These are phyloP conservation scores for Megaleporinus macrocephalus DNA, from an alignment of 2,113 vertebrate species.

Conservation along the genomic window DNA sequence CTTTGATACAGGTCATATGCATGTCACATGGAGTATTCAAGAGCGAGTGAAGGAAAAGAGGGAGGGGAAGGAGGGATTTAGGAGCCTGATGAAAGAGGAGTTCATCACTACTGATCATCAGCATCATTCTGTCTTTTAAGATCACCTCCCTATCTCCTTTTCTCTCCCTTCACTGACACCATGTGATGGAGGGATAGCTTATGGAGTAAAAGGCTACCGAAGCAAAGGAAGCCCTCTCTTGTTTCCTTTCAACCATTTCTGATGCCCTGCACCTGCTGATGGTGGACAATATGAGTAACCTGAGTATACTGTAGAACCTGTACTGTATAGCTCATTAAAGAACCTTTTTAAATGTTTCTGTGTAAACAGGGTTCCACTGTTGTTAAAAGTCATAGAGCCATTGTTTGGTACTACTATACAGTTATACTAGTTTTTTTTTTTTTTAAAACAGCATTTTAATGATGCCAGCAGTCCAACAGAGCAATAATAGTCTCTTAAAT, in stretches of 20 bases:
- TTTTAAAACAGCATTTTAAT: too few relatives aligned
- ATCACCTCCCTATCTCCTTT: constrained; percentile 14
- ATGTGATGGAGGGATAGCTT: constrained; percentile 60
- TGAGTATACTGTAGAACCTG: too few relatives aligned
- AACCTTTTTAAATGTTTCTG: too few relatives aligned
- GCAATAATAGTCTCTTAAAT: too few relatives aligned
- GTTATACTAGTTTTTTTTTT: too few relatives aligned
- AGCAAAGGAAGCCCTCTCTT: constrained; percentile 54
- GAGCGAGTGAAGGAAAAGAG: not conserved
- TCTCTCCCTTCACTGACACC: constrained; percentile 4
- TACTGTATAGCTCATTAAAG: too few relatives aligned
- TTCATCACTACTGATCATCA: constrained; percentile 23
- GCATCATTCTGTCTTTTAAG: not conserved
- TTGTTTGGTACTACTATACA: too few relatives aligned
- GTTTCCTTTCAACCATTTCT: constrained; percentile 7
- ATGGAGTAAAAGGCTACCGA: constrained; percentile 58
- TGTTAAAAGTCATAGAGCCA: too few relatives aligned
- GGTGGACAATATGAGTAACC: too few relatives aligned
- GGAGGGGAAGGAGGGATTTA: constrained; percentile 3
- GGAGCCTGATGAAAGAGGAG: constrained; percentile 3
- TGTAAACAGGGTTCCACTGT: too few relatives aligned
- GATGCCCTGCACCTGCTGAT: too few relatives aligned
- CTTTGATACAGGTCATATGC: constrained; percentile 46
- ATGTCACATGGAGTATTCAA: constrained; percentile 40
- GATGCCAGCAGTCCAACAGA: too few relatives aligned